Base-by-base conservation (phyloP, 1,140 invertebrate species). In the Caenorhabditis inopinata region DNA sequence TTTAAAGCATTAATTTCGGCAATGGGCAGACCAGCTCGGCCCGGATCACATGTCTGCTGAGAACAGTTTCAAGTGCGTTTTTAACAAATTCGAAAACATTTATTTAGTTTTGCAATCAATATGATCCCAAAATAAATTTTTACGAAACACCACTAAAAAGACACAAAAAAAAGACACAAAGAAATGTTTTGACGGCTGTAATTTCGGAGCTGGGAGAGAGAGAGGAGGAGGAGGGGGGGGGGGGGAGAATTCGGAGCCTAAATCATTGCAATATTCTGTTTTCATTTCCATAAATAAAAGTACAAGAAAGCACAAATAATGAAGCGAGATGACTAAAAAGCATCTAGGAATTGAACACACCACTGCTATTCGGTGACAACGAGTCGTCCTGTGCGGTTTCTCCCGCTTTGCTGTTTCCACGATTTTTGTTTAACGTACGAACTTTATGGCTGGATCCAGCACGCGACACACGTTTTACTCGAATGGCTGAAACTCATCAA, bases 351-450 rank as follows among this genome's bases (percentile, higher is more conserved):
- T 68, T 68, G 58, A 68, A 68, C 11, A 68, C 58, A 68, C 58
- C 58, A 68, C 58, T 32, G 58, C 58, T 68, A 68, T 68, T 68
- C 58, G 58, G 58, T 68, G 58, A 38, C 32, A 68, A 68, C 58
- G 58, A 68, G 58, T 68, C 58, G 58, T 78, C 42, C 51, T 62
- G 49, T 12, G 49, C 38, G 23, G 16, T 21, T 47, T 78, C 49
- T 53, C 79, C 79, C 32, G 73, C 79, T 62, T 53, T 74, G 49
- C 79, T 80, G 35, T 80, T 80, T 73, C 79, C 74, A 73, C 73
- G 75, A 73, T 80, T 80, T 53, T 80, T 80, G 73, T 74, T 80
- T 16, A 80, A 25, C 27, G 73, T 73, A 51, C 79, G 79, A 14
- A 49, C 46, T 38, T 73, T 73, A 58, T 80, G 79, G 46, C 68